Conservation (phyloP, 2,797 vertebrate genomes). For the Lates japonicus region DNA sequence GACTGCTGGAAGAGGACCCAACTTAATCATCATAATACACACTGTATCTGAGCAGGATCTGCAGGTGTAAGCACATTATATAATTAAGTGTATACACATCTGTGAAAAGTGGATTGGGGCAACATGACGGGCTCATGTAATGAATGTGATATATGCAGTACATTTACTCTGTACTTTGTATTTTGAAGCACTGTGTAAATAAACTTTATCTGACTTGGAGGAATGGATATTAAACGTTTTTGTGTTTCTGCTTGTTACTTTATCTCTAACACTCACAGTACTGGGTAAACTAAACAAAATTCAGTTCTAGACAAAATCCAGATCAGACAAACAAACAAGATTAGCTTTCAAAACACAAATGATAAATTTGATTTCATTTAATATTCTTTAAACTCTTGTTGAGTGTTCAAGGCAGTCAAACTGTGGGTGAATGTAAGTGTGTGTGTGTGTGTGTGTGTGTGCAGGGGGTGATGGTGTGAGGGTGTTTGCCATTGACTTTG, state of each 20-base stretch:
- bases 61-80: slow-evolving; percentile 12
- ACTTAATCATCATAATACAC: slow-evolving; percentile 55
- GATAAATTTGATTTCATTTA: not conserved
- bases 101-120: not conserved
- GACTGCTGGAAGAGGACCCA: slow-evolving; percentile 49
- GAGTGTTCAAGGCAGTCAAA: not conserved
- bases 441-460: not conserved
- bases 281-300: not conserved
- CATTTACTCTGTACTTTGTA: not conserved
- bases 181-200: not conserved
- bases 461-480: too few relatives aligned
- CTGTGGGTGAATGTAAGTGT: not conserved
- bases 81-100: not conserved
- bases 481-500: slow-evolving; percentile 59
- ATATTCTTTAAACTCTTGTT: not conserved
- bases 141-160: not conserved
- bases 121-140: not conserved
- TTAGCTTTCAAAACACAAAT: not conserved
- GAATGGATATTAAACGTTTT: not conserved
- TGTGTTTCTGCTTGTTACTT: not conserved
- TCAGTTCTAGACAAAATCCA: not conserved
- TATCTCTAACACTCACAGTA: not conserved
- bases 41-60: slow-evolving; percentile 45
- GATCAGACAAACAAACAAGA: not conserved
- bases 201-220: not conserved